These are phyloP conservation scores for Vidua chalybeata DNA, from an alignment of 2,113 vertebrate species.

Conservation along the genomic window DNA sequence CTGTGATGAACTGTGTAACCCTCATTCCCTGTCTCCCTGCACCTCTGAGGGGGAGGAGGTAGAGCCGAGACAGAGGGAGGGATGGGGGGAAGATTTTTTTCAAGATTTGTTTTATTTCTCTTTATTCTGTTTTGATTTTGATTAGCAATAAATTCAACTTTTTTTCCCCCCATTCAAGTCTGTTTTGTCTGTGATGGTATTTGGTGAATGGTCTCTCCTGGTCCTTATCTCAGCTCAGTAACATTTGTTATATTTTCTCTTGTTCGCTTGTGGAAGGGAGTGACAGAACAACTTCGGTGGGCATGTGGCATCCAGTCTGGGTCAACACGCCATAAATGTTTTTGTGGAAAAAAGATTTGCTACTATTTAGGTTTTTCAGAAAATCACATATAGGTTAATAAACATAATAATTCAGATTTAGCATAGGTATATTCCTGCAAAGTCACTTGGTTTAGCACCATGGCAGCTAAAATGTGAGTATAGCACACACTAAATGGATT, in stretches of 20 bases:
- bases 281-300: not conserved
- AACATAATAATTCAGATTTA: not conserved
- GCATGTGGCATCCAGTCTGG: not conserved
- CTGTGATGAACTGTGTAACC: not conserved
- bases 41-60: not conserved
- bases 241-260: not conserved
- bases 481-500: not conserved
- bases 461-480: not conserved
- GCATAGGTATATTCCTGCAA: not conserved
- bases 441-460: not conserved
- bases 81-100: not conserved
- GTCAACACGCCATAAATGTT: not conserved
- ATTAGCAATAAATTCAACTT: not conserved
- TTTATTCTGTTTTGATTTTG: not conserved
- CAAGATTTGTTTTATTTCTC: not conserved
- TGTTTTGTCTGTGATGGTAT: not conserved
- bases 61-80: not conserved
- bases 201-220: not conserved
- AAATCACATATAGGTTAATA: not conserved
- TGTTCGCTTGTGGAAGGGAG: not conserved
- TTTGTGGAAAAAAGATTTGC: not conserved
- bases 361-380: not conserved
- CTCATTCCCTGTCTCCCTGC: not conserved
- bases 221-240: not conserved
- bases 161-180: not conserved